These are phyloP conservation scores for Athene noctua DNA, from an alignment of 2,113 vertebrate species.

Conservation along the genomic window DNA sequence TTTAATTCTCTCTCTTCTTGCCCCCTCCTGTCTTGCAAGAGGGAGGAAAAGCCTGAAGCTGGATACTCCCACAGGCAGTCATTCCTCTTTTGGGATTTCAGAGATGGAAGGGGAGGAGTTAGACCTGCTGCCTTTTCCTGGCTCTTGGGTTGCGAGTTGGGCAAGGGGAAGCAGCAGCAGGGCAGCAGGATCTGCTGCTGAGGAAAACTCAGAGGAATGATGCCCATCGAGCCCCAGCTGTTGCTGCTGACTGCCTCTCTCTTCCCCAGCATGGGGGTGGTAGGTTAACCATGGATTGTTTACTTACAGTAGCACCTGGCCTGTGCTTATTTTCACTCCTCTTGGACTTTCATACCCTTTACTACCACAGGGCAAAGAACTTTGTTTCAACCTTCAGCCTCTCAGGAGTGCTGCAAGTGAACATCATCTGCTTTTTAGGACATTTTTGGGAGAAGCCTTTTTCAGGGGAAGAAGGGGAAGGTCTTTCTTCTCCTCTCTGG, in stretches of 20 bases:
- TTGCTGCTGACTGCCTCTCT: not conserved
- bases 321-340: not conserved
- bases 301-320: not conserved
- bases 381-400: not conserved
- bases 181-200: not conserved
- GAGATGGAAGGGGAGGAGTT: not conserved
- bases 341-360: not conserved
- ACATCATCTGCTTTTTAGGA: not conserved
- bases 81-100: not conserved
- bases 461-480: accelerated
- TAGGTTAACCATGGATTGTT: not conserved
- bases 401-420: not conserved
- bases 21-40: not conserved
- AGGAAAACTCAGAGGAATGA: not conserved
- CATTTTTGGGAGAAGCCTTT: not conserved
- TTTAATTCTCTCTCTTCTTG: not conserved
- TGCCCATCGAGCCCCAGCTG: accelerated
- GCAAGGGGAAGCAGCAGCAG: not conserved
- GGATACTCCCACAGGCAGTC: accelerated
- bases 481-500: not conserved
- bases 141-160: not conserved
- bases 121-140: not conserved
- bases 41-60: not conserved
- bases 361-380: not conserved
- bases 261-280: not conserved